Conservation (phyloP, 2,888 invertebrate genomes). For the Patella caerulea region DNA sequence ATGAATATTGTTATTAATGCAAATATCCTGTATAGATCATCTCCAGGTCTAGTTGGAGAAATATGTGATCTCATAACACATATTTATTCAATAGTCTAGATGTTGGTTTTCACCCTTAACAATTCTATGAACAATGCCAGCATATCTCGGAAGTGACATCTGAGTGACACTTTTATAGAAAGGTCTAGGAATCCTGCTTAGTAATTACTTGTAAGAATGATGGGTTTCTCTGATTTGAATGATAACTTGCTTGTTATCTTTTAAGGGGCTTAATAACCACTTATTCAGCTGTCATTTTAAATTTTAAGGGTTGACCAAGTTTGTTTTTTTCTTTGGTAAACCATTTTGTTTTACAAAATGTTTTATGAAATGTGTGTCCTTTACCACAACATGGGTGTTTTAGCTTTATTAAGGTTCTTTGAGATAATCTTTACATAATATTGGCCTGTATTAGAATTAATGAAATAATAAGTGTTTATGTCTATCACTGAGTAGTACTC, state of each 20-base stretch:
- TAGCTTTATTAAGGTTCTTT: too few species aligned
- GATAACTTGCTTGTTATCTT: conserved; percentile 6
- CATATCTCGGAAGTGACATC: not conserved
- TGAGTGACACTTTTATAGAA: not conserved
- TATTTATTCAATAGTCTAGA: not conserved
- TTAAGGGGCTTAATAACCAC: not conserved
- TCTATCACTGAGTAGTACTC: not conserved
- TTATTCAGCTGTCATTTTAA: not conserved
- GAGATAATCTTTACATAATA: not conserved
- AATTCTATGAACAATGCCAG: not conserved
- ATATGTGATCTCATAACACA: too few species aligned
- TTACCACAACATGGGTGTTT: too few species aligned
- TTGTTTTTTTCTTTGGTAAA: too few species aligned
- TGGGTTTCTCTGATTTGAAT: conserved; percentile 6
- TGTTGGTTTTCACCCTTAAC: not conserved
- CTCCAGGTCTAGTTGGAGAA: too few species aligned
- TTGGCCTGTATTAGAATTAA: not conserved
- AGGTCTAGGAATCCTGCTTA: not conserved
- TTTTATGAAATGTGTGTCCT: too few species aligned
- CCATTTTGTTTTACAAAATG: too few species aligned
- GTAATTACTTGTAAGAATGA: conserved; percentile 9
- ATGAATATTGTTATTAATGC: too few species aligned
- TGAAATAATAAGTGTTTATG: conserved; percentile 2
- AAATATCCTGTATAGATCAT: too few species aligned
- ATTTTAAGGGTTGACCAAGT: too few species aligned